Percentiles rank a stretch among this genome's conserved stretches.
phyloP scores from a whole-genome alignment of 1,140 invertebrate genomes.

The Drosophila repleta region DNA sequence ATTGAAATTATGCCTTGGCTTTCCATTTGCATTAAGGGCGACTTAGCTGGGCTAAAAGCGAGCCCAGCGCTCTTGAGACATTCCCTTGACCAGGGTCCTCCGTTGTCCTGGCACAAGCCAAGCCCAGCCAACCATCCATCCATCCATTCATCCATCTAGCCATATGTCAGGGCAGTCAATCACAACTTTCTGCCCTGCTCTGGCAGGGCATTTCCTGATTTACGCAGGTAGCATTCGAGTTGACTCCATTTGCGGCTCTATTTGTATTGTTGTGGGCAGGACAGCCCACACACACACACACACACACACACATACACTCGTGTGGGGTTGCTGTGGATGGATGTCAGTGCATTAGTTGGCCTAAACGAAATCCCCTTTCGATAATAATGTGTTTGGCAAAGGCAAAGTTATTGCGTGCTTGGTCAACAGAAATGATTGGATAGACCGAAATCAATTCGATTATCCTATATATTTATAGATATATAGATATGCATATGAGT shows the following conservation, averaged over 20 bases:
- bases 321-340: conserved; percentile 36
- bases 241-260: conserved; percentile 47
- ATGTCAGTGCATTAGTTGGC: conserved; percentile 46
- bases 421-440: conserved; percentile 52
- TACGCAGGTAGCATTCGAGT: conserved; percentile 65
- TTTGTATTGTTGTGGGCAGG: conserved; percentile 68
- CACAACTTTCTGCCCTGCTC: conserved; percentile 45
- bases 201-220: conserved; percentile 72
- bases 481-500: not conserved
- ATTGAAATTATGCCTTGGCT: conserved; percentile 49
- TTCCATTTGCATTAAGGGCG: conserved; percentile 58
- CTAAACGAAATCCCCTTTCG: conserved; percentile 41
- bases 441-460: conserved; percentile 37
- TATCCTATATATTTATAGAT: conserved; percentile 18
- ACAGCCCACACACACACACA: conserved; percentile 28
- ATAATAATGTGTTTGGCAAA: conserved; percentile 39
- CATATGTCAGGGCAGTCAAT: conserved; percentile 68
- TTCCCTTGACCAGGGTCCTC: conserved; percentile 57
- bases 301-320: conserved; percentile 1
- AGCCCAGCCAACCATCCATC: not conserved
- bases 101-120: not conserved
- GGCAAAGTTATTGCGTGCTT: conserved; percentile 45
- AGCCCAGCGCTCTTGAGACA: conserved; percentile 31
- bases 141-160: conserved; percentile 15
- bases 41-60: conserved; percentile 21